Evolutionary conservation across 2,797 vertebrate genomes (phyloP).

Genomic region (Poecilia velifera): DNA sequence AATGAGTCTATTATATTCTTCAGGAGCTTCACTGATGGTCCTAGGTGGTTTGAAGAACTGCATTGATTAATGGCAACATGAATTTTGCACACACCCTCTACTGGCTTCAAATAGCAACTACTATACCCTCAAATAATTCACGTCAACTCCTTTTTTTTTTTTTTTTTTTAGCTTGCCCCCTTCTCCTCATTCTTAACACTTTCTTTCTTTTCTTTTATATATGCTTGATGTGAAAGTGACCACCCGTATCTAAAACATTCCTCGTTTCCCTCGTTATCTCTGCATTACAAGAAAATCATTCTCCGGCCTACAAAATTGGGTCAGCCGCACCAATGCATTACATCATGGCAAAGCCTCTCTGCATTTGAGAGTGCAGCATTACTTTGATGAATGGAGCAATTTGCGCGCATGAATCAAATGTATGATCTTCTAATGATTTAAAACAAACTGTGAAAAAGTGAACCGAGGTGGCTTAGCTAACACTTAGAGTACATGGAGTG

Average conservation of each 20-base stretch:
- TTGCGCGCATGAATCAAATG: constrained; percentile 52
- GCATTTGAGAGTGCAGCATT: constrained; percentile 36
- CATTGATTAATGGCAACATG: constrained; percentile 72
- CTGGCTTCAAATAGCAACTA: constrained; percentile 73
- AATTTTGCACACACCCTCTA: constrained; percentile 76
- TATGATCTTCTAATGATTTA: constrained; percentile 34
- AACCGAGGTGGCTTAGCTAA: constrained; percentile 9
- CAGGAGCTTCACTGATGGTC: constrained; percentile 63
- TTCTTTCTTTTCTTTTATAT: constrained; percentile 23
- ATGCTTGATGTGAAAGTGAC: constrained; percentile 47
- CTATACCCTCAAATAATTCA: constrained; percentile 61
- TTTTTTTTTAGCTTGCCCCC: constrained; percentile 2
- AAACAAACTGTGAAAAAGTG: constrained; percentile 29
- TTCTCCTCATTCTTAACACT: constrained; percentile 8
- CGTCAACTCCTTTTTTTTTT: constrained; percentile 35
- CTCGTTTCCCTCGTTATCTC: constrained; percentile 62
- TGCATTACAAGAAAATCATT: constrained; percentile 51
- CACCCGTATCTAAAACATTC: constrained; percentile 53
- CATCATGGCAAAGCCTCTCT: constrained; percentile 55
- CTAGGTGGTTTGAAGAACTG: constrained; percentile 69
- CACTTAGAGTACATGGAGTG: constrained; percentile 3
- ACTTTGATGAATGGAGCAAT: constrained; percentile 69
- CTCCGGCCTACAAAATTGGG: constrained; percentile 65
- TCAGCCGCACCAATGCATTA: constrained; percentile 66
- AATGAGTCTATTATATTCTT: constrained; percentile 69